Base-by-base conservation (phyloP, 1,140 invertebrate genomes). In the Prorops nasuta region DNA sequence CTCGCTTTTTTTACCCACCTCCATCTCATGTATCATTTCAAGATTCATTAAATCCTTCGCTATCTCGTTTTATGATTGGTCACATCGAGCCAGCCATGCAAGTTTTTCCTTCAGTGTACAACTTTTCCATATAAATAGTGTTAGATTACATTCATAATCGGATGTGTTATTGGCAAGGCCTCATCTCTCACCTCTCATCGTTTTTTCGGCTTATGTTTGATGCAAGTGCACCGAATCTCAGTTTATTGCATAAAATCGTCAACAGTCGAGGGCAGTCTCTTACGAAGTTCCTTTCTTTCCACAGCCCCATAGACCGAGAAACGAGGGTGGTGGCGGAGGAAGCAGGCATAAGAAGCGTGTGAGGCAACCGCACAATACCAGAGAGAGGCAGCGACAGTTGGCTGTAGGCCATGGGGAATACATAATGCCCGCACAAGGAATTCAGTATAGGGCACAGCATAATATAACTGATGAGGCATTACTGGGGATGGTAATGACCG, bases 371-470 rank as follows among this genome's bases (percentile, higher is more conserved):
- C 87, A 90, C 64, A 94, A 91, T 54, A 94, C 92, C 1, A 81
- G 90, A 54, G 92, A 94, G 67, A 80, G 88, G 51, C 90, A 93
- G 67, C 80, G 88, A 64, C 88, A 92, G 64, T 83, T 88, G 31
- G 92, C 87, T 2, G 83, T 92, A 15, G 88, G 86, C 14, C 88
- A 91, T 61, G 91, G 91, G 21, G 91, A 94, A 69, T 90, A 91
- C 63, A 87, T 94, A 58, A 92, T 92, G 87, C 83, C 85, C 12
- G 49, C 72, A 6, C 73, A 74, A 22, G 64, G 62, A 9, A 65
- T 78, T 1, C 73, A 77, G 36, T 78, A 77, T 40, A 60, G 72
- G 36, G 51, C 71, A n/a, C 63, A 66, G 3, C 67, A 76, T 40
- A 70, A 70, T 49, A 66, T 78, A 34, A 69, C 74, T 0, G 78